A percentile compares a stretch with the other conserved stretches of the same genome.
These are phyloP conservation scores for Parauchenoglanis punctatus DNA, from an alignment of 2,797 vertebrate species.

Conservation along the genomic window DNA sequence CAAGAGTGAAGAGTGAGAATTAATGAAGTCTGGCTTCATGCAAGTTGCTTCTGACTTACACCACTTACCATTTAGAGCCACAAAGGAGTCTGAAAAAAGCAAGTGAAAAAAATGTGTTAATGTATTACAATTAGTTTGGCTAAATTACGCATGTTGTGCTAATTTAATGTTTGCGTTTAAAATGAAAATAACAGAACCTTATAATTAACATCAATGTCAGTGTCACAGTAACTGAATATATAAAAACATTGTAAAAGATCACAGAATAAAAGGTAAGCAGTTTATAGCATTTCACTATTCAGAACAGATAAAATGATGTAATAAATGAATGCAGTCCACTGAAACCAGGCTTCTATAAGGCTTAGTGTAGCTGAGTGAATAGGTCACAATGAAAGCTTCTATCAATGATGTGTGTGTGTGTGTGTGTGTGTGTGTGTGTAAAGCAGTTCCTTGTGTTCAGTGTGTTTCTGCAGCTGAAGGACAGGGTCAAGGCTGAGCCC, in stretches of 20 bases:
- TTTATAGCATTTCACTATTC: constrained; percentile 37
- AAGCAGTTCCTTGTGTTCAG: constrained; percentile 34
- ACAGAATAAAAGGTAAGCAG: neutral
- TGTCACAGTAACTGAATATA: constrained; percentile 8
- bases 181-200: constrained; percentile 18
- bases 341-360: constrained; percentile 38
- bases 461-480: constrained; percentile 65
- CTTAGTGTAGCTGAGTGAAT: constrained; percentile 48
- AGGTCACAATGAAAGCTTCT: constrained; percentile 27
- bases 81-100: constrained; percentile 90
- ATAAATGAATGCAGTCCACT: constrained; percentile 35
- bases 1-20: constrained; percentile 72
- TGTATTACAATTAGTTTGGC: constrained; percentile 30
- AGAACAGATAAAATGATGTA: constrained; percentile 37
- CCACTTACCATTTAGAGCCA: constrained; percentile 98
- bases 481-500: constrained; percentile 69
- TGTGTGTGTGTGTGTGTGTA: constrained; percentile 61
- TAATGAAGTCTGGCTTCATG: constrained; percentile 63
- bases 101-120: constrained; percentile 61
- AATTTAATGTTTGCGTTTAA: constrained; percentile 27
- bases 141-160: constrained; percentile 16
- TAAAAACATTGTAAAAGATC: neutral
- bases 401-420: constrained; percentile 50
- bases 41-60: constrained; percentile 59
- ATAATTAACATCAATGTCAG: constrained; percentile 16